These are phyloP conservation scores for Bos taurus DNA, from an alignment of 2,113 vertebrate species.

Conservation along the genomic window ARS-UCD2.0 NC_037338.1:86631501-86632000, in stretches of 20 bases:
- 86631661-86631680: neutral
- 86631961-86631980: neutral
- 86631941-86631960: neutral
- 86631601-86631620: neutral
- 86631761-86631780: neutral
- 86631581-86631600: neutral
- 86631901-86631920: neutral
- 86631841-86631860: neutral
- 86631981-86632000: fast-evolving
- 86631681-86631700: neutral
- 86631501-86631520: neutral
- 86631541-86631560: neutral
- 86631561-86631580: neutral
- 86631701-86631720: neutral
- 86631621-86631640: neutral
- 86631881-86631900: neutral
- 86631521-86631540: neutral
- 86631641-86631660: neutral
- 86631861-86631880: neutral
- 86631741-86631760: neutral
- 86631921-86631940: neutral
- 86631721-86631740: neutral
- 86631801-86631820: neutral
- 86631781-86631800: neutral
- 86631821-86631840: neutral